Conservation (phyloP, 1,140 invertebrate species). For the Anadara kagoshimensis region DNA sequence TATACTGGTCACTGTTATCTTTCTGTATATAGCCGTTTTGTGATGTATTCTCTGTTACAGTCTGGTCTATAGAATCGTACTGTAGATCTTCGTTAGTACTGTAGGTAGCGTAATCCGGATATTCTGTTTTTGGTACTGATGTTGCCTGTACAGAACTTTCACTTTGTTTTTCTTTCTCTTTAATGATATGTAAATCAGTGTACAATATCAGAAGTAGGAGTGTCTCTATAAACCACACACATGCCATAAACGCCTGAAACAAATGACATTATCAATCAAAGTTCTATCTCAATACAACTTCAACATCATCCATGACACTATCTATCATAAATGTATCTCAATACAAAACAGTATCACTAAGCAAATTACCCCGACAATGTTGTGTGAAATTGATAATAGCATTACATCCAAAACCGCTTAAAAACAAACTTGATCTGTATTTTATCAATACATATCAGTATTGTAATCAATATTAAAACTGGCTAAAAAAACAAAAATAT, state of each 20-base stretch:
- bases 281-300: too few relatives aligned
- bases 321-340: too few relatives aligned
- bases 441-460: too few relatives aligned
- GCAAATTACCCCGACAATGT: too few relatives aligned
- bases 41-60: not conserved
- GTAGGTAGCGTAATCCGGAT: not conserved
- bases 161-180: slow-evolving; percentile 4
- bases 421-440: too few relatives aligned
- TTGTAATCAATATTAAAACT: too few relatives aligned
- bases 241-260: slow-evolving; percentile 53
- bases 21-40: slow-evolving; percentile 2
- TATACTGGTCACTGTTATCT: slow-evolving; percentile 8
- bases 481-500: too few relatives aligned
- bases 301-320: too few relatives aligned
- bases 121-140: not conserved
- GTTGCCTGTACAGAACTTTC: not conserved
- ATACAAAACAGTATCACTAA: too few relatives aligned
- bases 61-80: not conserved
- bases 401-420: too few relatives aligned
- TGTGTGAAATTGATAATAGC: too few relatives aligned
- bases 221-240: slow-evolving; percentile 41
- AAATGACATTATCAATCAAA: not conserved
- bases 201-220: slow-evolving; percentile 39
- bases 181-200: slow-evolving; percentile 45
- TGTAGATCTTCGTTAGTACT: not conserved